phyloP scores from a whole-genome alignment of 1,140 invertebrate species.

The Dendroctonus valens region DNA sequence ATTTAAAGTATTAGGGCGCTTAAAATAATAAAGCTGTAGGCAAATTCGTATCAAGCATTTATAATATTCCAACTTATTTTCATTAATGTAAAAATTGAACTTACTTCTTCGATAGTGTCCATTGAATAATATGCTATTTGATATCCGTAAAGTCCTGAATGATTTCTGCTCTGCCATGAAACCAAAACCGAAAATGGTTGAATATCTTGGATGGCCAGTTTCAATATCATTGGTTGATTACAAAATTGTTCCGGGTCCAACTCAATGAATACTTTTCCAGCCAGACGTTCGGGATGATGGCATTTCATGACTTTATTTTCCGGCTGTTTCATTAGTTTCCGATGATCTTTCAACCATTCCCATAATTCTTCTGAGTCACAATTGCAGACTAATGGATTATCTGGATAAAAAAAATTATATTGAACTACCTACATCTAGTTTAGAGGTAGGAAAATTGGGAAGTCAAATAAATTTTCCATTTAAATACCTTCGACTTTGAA shows the following conservation, averaged over 20 bases:
- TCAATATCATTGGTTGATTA: slow-evolving; percentile 73
- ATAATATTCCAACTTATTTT: too few relatives aligned
- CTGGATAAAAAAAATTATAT: slow-evolving; percentile 54
- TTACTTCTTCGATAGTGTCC: slow-evolving; percentile 60
- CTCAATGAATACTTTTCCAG: slow-evolving; percentile 72
- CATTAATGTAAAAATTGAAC: slow-evolving; percentile 1
- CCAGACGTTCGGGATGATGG: slow-evolving; percentile 74
- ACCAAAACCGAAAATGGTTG: slow-evolving; percentile 84
- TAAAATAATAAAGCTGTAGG: too few relatives aligned
- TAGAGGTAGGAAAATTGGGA: too few relatives aligned
- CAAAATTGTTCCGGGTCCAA: slow-evolving; percentile 79
- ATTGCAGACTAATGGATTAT: slow-evolving; percentile 79
- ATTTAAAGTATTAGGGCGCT: too few relatives aligned
- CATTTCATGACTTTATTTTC: slow-evolving; percentile 62
- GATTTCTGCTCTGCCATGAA: slow-evolving; percentile 86
- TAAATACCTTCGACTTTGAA: slow-evolving; percentile 70
- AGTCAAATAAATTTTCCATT: too few relatives aligned
- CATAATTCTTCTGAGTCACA: slow-evolving; percentile 83
- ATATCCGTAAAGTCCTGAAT: slow-evolving; percentile 80
- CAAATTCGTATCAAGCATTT: too few relatives aligned
- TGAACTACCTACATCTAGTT: not conserved
- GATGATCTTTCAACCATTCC: slow-evolving; percentile 85
- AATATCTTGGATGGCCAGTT: slow-evolving; percentile 82
- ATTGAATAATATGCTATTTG: slow-evolving; percentile 81
- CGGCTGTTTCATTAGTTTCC: slow-evolving; percentile 56